These are phyloP conservation scores for Aplidium turbinatum DNA, from an alignment of 23 tunicate genomes.

Conservation along the genomic window DNA sequence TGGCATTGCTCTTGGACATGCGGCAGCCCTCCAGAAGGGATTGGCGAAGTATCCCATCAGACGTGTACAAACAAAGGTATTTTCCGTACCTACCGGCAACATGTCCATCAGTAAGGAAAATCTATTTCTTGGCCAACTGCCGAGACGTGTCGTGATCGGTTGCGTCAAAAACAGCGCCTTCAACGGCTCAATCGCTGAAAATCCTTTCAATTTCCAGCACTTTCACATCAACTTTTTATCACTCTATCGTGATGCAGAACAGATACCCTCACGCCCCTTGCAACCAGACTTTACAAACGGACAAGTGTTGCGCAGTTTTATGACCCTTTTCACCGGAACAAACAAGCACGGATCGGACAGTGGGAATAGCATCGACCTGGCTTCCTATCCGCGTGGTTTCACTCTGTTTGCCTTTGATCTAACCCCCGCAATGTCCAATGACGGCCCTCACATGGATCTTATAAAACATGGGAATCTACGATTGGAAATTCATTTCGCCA, in stretches of 20 bases:
- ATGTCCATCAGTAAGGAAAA: slow-evolving; percentile 12
- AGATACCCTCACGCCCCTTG: slow-evolving; percentile 12
- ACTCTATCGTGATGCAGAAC: slow-evolving; percentile 2
- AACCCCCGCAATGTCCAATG: neutral
- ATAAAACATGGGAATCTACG: slow-evolving; percentile 15
- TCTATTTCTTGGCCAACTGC: slow-evolving; percentile 34
- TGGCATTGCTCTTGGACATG: slow-evolving; percentile 25
- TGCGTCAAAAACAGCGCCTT: slow-evolving; percentile 18
- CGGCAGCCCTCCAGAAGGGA: slow-evolving; percentile 12
- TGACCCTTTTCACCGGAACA: slow-evolving; percentile 12
- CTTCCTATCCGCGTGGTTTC: slow-evolving; percentile 18
- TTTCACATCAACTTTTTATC: slow-evolving; percentile 17
- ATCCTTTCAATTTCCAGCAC: slow-evolving; percentile 42
- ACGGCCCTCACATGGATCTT: neutral
- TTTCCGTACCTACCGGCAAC: slow-evolving; percentile 22
- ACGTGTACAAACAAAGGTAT: neutral
- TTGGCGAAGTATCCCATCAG: neutral
- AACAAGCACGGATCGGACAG: neutral
- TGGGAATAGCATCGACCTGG: slow-evolving; percentile 13
- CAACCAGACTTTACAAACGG: slow-evolving; percentile 28
- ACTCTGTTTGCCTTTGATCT: slow-evolving; percentile 26
- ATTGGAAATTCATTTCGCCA: slow-evolving; percentile 18
- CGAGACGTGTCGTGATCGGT: slow-evolving; percentile 22
- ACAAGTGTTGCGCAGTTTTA: slow-evolving; percentile 19
- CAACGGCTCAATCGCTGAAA: slow-evolving; percentile 17